Percentiles rank a stretch among this genome's conserved stretches.
phyloP scores from a whole-genome alignment of 2,797 vertebrate genomes.

The Simalia tracyae region DNA sequence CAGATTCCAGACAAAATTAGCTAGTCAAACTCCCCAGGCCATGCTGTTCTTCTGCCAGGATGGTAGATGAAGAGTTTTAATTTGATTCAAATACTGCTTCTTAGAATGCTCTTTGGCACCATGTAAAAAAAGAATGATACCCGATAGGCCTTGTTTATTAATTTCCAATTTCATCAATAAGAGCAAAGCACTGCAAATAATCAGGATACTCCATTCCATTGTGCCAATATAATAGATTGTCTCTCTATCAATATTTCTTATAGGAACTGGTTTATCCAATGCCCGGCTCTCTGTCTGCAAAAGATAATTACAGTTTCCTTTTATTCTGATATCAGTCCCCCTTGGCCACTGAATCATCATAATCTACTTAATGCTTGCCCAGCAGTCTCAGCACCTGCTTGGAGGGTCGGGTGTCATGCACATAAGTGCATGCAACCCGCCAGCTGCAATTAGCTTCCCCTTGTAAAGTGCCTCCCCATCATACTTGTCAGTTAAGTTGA shows the following conservation, averaged over 20 bases:
- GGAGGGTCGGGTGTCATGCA: background rate
- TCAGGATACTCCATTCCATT: background rate
- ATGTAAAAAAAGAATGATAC: background rate
- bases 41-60: background rate
- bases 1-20: background rate
- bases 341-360: background rate
- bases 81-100: background rate
- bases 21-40: background rate
- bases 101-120: background rate
- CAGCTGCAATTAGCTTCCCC: slow-evolving; percentile 24
- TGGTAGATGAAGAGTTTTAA: background rate
- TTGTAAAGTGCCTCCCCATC: slow-evolving; percentile 2
- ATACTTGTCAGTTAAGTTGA: slow-evolving; percentile 25
- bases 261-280: background rate
- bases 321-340: background rate
- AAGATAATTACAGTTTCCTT: background rate
- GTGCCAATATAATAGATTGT: background rate
- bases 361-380: slow-evolving; percentile 16
- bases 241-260: background rate
- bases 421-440: background rate
- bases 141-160: background rate
- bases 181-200: background rate
- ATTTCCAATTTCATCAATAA: background rate
- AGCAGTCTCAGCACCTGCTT: background rate
- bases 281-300: background rate